Evolutionary conservation across 2,113 vertebrate species (phyloP), one percentile per base, ranked within the genome.

Genomic region (Silurus asotus): DNA sequence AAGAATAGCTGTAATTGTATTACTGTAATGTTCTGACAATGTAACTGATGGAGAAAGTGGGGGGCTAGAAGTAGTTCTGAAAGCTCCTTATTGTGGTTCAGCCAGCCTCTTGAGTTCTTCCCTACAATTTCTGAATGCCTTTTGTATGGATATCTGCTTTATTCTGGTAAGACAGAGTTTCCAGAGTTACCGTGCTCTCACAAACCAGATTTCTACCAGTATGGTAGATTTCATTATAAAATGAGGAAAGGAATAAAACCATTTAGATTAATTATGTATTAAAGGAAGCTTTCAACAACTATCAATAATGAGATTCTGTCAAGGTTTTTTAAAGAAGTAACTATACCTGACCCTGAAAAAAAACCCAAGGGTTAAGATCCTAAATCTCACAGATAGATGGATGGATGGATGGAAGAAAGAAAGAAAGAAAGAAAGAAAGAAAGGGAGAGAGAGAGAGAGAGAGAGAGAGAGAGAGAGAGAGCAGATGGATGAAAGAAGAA

Each of bases 1-100:
- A 86, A 87, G 82, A 88, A 87, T 75, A 67, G 87, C 51, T 72
- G 86, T 88, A 90, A 90, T 88, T 83, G 17, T 74, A 87, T 90
- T 83, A 90, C 82, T 5, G 86, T 81, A 88, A 89, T 88, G 74
- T 87, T 91, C 76, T 86, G 51, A 87, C 86, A 84, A 76, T 89
- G 89, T 87, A 85, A 82, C 81, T 85, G 85, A 88, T 56, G 3
- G 17, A 56, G 49, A 19, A 28, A 78, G 23, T n/a, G n/a, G 25
- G 11, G 28, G 20, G 55, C n/a, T 5, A 14, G 5, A 78, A 37
- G 53, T 19, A 78, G 53, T 37, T 58, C 55, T 37, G 8, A 28
- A 79, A 2, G 76, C 53, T 79, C 25, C 8, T 15, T 28, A 76
- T 58, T 58, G 14, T 20, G 55, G 76, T 37, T 19, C 15, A 10